phyloP scores from a whole-genome alignment of 1,140 invertebrate genomes.

The Hypsibius dujardini region DNA sequence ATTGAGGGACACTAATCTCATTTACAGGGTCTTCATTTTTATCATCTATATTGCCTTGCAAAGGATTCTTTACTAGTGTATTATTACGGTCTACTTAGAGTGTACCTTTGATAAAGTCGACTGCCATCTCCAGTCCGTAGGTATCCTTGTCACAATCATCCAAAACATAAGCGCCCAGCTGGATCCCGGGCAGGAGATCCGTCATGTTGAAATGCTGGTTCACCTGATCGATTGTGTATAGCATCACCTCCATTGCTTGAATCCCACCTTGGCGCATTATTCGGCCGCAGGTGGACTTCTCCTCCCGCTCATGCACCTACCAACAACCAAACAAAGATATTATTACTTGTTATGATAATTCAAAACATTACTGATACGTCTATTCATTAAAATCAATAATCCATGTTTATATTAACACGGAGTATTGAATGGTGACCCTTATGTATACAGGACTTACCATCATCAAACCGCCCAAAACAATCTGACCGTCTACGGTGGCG shows the following conservation, averaged over 20 bases:
- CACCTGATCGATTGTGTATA: slow-evolving; percentile 68
- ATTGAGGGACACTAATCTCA: too few species aligned
- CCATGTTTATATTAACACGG: too few species aligned
- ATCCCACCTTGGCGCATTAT: slow-evolving; percentile 82
- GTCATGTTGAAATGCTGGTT: slow-evolving; percentile 41
- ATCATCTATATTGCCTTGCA: too few species aligned
- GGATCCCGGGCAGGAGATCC: slow-evolving; percentile 51
- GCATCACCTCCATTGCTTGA: slow-evolving; percentile 72
- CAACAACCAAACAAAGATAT: too few species aligned
- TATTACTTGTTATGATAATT: too few species aligned
- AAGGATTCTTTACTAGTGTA: too few species aligned
- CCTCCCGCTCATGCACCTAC: slow-evolving; percentile 63
- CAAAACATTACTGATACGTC: too few species aligned
- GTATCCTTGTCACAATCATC: slow-evolving; percentile 93
- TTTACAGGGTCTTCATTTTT: too few species aligned
- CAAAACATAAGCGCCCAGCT: slow-evolving; percentile 65
- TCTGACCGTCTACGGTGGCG: slow-evolving; percentile 61
- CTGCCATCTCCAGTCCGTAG: slow-evolving; percentile 82
- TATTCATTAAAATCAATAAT: too few species aligned
- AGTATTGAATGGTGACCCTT: too few species aligned
- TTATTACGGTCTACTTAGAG: too few species aligned
- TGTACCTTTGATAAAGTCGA: slow-evolving; percentile 91
- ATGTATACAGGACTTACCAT: slow-evolving; percentile 35
- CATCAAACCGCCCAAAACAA: slow-evolving; percentile 64
- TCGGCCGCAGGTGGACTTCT: slow-evolving; percentile 61